Evolutionary conservation across 2,888 invertebrate species (phyloP), one percentile per base, ranked within the genome.

Genomic region (Aporophyla lueneburgensis): DNA sequence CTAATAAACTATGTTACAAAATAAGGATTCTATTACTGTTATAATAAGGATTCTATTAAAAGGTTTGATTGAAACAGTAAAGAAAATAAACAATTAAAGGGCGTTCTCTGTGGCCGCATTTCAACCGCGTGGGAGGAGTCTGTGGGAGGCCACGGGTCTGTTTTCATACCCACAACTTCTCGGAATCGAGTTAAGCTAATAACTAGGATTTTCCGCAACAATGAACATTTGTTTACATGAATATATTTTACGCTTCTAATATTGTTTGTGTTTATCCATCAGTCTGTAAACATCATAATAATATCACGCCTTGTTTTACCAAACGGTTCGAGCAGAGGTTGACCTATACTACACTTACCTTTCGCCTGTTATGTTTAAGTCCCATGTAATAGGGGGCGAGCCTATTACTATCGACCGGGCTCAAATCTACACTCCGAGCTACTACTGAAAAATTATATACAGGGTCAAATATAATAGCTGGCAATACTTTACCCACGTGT

Each of bases 101-200:
- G 33, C 61, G 69, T 62, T 58, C 51, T 49, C 43, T 58, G 40
- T 12, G 43, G 24, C 40, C 56, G 21, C 65, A 59, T 68, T 76
- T 65, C 24, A 68, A 21, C 27, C 19, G 71, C 69, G 84, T 80
- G 77, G 86, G 86, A 27, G 59, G 75, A 68, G 54, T 21, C 73
- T 61, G 81, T 80, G 81, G 81, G 81, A 27, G 69, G 66, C 78
- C 59, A 71, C 58, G 59, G 51, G 71, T 58, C 27, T 33, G 74
- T 70, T 78, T 73, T 71, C 51, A 71, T 58, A n/a, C 54, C 43
- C 27, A 72, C 71, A 68, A 62, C 33, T 73, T 73, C 59, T 24
- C 27, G 21, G 53, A 59, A 76, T 66, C 10, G 27, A 69, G 21
- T 69, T 46, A 73, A 75, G 66, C 61, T 76, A 80, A 73, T 69